Percentiles rank a stretch among this genome's conserved stretches.
Conservation (phyloP, 2,888 invertebrate genomes). For the Yponomeuta evonymella region DNA sequence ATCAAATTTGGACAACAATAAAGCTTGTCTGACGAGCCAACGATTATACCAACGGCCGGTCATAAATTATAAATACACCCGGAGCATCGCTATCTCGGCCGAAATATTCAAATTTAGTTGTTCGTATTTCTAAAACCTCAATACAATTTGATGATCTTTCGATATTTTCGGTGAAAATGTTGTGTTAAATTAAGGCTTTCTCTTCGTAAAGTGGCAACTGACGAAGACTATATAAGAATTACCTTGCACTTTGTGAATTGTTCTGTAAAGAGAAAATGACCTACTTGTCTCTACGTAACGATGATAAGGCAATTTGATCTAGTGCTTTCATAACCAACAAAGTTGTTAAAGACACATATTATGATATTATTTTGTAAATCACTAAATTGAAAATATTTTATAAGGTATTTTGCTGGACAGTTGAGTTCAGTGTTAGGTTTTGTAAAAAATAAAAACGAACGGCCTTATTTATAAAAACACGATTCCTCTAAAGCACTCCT, state of each 20-base stretch:
- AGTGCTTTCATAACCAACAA: too few relatives aligned
- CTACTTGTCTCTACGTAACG: too few relatives aligned
- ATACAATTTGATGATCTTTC: constrained; percentile 27
- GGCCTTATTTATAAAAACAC: too few relatives aligned
- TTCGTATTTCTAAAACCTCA: constrained; percentile 24
- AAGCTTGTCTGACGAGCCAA: constrained; percentile 12
- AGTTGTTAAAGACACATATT: too few relatives aligned
- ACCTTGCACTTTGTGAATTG: neutral
- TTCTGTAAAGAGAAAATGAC: too few relatives aligned
- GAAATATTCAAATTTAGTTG: constrained; percentile 28
- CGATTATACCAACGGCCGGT: constrained; percentile 20
- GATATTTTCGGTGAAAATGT: constrained; percentile 11
- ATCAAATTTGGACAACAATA: constrained; percentile 3
- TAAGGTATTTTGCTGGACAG: too few relatives aligned
- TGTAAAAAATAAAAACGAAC: too few relatives aligned
- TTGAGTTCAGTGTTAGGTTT: too few relatives aligned
- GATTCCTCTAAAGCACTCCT: too few relatives aligned
- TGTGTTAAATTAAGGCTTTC: neutral
- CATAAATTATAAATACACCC: constrained; percentile 21
- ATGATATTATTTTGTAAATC: too few relatives aligned
- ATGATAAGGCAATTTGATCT: too few relatives aligned
- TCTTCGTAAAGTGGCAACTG: neutral
- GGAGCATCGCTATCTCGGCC: constrained; percentile 16
- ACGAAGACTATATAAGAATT: neutral
- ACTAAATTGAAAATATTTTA: too few relatives aligned